Evolutionary conservation across 2,113 vertebrate genomes (phyloP), one percentile per base, ranked within the genome.

Genomic region (Theropithecus gelada): DNA sequence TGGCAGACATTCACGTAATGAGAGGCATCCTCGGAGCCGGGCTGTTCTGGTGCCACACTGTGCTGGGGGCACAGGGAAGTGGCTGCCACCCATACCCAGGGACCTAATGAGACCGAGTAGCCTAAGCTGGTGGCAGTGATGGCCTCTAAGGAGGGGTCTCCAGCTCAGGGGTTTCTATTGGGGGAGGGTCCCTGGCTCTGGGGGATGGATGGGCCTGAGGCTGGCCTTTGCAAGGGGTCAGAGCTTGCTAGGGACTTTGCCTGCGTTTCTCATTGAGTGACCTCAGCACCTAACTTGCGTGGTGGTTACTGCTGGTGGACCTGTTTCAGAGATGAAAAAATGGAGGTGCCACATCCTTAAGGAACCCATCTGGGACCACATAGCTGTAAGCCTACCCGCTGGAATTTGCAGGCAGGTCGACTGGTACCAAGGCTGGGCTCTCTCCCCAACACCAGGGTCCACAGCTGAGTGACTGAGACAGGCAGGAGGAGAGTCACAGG

Each of bases 121-220:
- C 96, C 82, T 95, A 96, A 94, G 98, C 68, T 90, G 87, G 95
- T 95, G 97, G 97, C 95, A 90, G 59, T 94, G 96, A 90, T 98
- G 95, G 97, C 95, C 96, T 92, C 94, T 97, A 94, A 98, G 97
- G 94, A 93, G 96, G 66, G 35, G 10, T 79, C 0, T 93, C 75
- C 11, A 14, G 43, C 50, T 57, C 40, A 50, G 20, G 59, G 18
- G 40, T 27, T 76, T 40, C 81, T 8, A 4, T 13, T 22, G 40
- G 17, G 8, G 40, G 8, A 35, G 17, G 25, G 23, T 48, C 30
- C 38, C 50, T 4, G 12, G 50, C 40, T 66, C 70, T 48, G 16
- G 40, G 48, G 59, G 70, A 17, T 8, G 5, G 25, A 12, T 18
- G n/a, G 32, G 17, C 55, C 30, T 3, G 35, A 25, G 57, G 27